Conservation (phyloP, 35 echinoderm and acorn worm genomes). For the Anneissia japonica region DNA sequence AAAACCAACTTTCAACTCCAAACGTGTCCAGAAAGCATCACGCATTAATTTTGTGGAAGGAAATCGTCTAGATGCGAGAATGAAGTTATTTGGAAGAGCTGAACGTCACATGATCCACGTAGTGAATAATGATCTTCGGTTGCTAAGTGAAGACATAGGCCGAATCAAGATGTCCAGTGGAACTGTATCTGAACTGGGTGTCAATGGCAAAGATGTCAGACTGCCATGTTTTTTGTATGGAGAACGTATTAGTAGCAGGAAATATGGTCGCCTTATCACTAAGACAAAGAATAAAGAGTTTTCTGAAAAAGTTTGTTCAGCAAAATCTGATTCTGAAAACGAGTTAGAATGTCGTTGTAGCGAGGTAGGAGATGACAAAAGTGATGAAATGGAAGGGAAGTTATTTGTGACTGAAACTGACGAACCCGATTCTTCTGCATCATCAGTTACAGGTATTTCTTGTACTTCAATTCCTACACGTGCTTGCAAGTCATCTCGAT, state of each 20-base stretch:
- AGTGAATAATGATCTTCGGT: constrained; percentile 58
- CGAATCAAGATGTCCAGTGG: constrained; percentile 46
- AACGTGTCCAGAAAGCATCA: constrained; percentile 44
- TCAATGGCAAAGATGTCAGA: constrained; percentile 8
- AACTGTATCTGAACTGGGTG: constrained; percentile 6
- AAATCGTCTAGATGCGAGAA: constrained; percentile 43
- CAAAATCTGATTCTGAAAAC: background rate
- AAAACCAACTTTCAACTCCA: constrained; percentile 41
- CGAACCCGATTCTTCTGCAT: background rate
- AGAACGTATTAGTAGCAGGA: constrained; percentile 55
- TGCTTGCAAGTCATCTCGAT: background rate
- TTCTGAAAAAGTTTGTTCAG: background rate
- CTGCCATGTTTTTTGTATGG: constrained; percentile 77
- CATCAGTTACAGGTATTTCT: background rate
- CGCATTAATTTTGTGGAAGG: constrained; percentile 58
- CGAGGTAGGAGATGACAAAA: background rate
- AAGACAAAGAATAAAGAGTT: background rate
- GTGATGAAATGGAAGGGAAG: background rate
- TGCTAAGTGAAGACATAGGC: constrained; percentile 35
- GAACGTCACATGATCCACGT: constrained; percentile 51
- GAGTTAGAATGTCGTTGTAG: background rate
- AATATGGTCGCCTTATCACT: constrained; percentile 16
- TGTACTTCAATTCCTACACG: background rate
- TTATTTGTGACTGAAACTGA: background rate
- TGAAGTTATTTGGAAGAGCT: constrained; percentile 34